Percentiles rank a stretch among this genome's conserved stretches.
phyloP scores from a whole-genome alignment of 2,888 invertebrate genomes.

The Epinotia demarniana region DNA sequence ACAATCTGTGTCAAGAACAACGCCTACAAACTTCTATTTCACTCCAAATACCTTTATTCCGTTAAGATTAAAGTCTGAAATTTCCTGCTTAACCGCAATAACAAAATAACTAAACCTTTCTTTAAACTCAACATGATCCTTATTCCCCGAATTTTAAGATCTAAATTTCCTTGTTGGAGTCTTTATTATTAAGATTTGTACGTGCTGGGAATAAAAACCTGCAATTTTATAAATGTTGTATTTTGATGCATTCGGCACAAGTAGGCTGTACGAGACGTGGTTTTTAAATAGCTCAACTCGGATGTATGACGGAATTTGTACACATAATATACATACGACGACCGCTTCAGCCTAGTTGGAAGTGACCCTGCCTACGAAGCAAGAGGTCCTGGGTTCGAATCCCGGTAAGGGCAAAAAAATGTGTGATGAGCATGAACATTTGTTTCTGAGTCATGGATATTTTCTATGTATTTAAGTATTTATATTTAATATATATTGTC shows the following conservation, averaged over 20 bases:
- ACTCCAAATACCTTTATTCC: background rate
- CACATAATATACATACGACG: background rate
- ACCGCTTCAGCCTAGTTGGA: too few species aligned
- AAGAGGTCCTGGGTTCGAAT: too few species aligned
- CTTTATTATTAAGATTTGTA: slow-evolving; percentile 50
- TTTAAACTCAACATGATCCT: background rate
- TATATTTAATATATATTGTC: too few species aligned
- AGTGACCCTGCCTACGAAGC: too few species aligned
- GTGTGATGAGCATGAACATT: too few species aligned
- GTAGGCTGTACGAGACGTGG: slow-evolving; percentile 30
- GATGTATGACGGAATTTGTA: slow-evolving; percentile 9
- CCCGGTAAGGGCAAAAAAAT: too few species aligned
- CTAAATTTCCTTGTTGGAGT: background rate
- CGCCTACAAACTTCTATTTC: slow-evolving; percentile 36
- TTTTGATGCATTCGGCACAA: slow-evolving; percentile 37
- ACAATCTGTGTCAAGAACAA: slow-evolving; percentile 75
- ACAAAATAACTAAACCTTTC: background rate
- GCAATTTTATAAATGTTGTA: slow-evolving; percentile 44
- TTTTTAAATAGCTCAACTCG: slow-evolving; percentile 25
- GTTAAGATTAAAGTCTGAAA: slow-evolving; percentile 51
- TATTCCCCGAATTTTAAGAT: background rate
- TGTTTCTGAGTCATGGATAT: too few species aligned
- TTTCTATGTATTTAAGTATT: too few species aligned
- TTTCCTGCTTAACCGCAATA: slow-evolving; percentile 46
- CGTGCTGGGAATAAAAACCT: slow-evolving; percentile 63